Conservation (phyloP, 2,888 invertebrate genomes). For the Lasioglossum zephyrum region DNA sequence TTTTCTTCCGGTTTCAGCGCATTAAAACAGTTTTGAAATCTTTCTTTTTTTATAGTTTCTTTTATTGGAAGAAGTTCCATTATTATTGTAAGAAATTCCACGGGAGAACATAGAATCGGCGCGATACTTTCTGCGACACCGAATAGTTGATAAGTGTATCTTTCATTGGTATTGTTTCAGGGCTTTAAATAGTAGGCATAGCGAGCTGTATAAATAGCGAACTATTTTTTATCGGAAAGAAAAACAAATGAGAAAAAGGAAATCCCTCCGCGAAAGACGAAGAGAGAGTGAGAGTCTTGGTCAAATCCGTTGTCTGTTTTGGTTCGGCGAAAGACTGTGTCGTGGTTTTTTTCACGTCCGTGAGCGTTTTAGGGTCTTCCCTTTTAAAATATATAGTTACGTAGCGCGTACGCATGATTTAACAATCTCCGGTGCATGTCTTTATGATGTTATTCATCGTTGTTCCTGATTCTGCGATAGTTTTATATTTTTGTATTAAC, state of each 20-base stretch:
- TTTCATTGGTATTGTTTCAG: conserved; percentile 53
- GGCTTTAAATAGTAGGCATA: conserved; percentile 55
- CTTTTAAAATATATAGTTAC: conserved; percentile 18
- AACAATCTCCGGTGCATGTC: conserved; percentile 55
- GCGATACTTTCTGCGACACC: conserved; percentile 6
- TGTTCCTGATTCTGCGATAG: conserved; percentile 53
- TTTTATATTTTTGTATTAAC: conserved; percentile 50
- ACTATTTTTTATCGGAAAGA: conserved; percentile 53
- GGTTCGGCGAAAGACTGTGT: conserved; percentile 12
- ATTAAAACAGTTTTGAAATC: no score
- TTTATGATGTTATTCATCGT: conserved; percentile 42
- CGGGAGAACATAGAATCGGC: not conserved
- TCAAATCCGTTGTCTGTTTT: conserved; percentile 18
- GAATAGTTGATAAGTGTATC: conserved; percentile 6
- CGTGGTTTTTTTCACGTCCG: conserved; percentile 13
- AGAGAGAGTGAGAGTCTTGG: conserved; percentile 4
- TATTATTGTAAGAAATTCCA: not conserved
- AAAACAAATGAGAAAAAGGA: not conserved
- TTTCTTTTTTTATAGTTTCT: no score
- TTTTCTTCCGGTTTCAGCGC: not conserved
- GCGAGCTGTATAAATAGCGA: conserved; percentile 47
- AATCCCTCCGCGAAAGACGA: conserved; percentile 35
- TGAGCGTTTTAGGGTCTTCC: conserved; percentile 7
- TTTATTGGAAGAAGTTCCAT: not conserved
- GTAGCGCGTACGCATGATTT: conserved; percentile 27